Evolutionary conservation across 2,113 vertebrate species (phyloP).

Genomic region (Ariopsis seemanni): DNA sequence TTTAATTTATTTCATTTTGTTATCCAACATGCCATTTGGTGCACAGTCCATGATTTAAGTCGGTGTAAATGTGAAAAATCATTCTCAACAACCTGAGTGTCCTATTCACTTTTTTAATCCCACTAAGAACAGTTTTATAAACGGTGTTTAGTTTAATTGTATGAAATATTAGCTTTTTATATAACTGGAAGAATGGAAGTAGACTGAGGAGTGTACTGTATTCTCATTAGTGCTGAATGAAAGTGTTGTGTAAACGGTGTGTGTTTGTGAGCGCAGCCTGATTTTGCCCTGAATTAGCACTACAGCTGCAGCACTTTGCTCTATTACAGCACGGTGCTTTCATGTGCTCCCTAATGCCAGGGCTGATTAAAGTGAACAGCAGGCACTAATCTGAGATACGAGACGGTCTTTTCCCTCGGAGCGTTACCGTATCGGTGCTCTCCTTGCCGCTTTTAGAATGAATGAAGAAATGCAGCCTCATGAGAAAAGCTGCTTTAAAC

Average conservation of each 20-base stretch:
- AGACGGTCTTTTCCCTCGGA: constrained; percentile 35
- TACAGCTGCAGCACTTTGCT: constrained; percentile 3
- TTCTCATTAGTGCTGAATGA: not conserved
- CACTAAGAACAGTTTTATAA: not conserved
- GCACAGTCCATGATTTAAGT: not conserved
- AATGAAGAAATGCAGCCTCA: not conserved
- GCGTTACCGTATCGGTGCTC: not conserved
- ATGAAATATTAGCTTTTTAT: not conserved
- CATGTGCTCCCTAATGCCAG: constrained; percentile 26
- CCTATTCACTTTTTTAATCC: not conserved
- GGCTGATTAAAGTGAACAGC: constrained; percentile 65
- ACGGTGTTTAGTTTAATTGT: not conserved
- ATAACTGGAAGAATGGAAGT: not conserved
- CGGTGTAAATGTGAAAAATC: not conserved
- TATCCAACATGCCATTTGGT: not conserved
- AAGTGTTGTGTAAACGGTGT: not conserved
- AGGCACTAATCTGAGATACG: constrained; percentile 55
- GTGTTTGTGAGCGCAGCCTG: not conserved
- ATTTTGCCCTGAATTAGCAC: not conserved
- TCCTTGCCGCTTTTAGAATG: not conserved
- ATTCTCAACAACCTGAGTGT: not conserved
- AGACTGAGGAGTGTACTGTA: not conserved
- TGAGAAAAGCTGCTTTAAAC: not conserved
- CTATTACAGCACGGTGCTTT: constrained; percentile 14
- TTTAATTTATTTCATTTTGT: not conserved